Conservation (phyloP, 2,888 invertebrate genomes). For the Philaethria dido region DNA sequence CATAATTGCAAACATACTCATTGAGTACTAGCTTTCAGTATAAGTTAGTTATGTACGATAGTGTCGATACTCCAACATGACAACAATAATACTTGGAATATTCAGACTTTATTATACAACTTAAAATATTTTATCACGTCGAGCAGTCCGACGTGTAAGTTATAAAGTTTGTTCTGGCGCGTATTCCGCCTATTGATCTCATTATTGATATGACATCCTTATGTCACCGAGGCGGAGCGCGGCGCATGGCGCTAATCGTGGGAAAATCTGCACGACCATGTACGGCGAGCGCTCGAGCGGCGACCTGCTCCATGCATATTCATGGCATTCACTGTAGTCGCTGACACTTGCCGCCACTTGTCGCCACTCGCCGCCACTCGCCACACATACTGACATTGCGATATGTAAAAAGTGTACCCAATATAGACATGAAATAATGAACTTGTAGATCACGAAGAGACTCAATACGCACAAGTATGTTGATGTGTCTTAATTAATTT, state of each 20-base stretch:
- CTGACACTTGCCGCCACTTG: conserved; percentile 19
- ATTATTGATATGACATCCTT: conserved; percentile 24
- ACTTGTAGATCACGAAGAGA: conserved; percentile 5
- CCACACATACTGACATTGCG: conserved; percentile 11
- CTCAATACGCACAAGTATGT: not conserved
- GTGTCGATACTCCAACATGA: too few species aligned
- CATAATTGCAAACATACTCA: conserved; percentile 9
- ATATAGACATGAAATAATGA: conserved; percentile 21
- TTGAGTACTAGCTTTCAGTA: not conserved
- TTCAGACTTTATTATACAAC: too few species aligned
- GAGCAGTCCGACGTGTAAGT: not conserved
- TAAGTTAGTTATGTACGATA: too few species aligned
- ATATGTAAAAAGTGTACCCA: conserved; percentile 7
- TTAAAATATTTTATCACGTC: too few species aligned
- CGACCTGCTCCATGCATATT: conserved; percentile 32
- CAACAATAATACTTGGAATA: too few species aligned
- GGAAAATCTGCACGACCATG: conserved; percentile 35
- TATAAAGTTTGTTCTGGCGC: not conserved
- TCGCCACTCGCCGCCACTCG: conserved; percentile 6
- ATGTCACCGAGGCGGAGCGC: conserved; percentile 23
- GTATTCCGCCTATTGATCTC: conserved; percentile 17
- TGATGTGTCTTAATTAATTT: conserved; percentile 11
- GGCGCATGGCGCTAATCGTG: conserved; percentile 27
- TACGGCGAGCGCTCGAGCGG: conserved; percentile 21
- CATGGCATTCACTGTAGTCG: conserved; percentile 21